Evolutionary conservation across 1,140 invertebrate genomes (phyloP).

Genomic region (Euura lappo): DNA sequence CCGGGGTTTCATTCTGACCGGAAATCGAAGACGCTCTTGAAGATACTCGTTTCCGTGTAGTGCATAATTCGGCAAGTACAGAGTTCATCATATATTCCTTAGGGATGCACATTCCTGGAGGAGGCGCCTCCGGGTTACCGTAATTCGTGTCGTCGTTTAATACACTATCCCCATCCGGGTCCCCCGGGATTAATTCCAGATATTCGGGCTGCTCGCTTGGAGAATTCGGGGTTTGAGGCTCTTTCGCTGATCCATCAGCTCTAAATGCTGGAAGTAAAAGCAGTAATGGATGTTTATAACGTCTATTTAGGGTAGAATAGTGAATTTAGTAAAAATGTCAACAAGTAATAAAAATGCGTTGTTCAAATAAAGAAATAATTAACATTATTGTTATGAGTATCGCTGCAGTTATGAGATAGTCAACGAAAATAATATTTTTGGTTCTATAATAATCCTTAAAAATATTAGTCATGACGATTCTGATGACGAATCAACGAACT

Average conservation of each 20-base stretch:
- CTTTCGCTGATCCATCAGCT: constrained; percentile 38
- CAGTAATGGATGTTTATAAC: not conserved
- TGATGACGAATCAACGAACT: too few relatives aligned
- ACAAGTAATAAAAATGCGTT: too few relatives aligned
- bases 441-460: too few relatives aligned
- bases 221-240: constrained; percentile 45
- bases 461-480: too few relatives aligned
- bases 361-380: too few relatives aligned
- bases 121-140: constrained; percentile 41
- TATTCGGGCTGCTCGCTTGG: constrained; percentile 35
- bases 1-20: not conserved
- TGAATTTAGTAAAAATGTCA: too few relatives aligned
- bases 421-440: too few relatives aligned
- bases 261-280: constrained; percentile 43
- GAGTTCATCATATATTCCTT: constrained; percentile 39
- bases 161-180: constrained; percentile 16
- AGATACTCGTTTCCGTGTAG: too few relatives aligned
- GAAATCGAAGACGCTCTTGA: constrained; percentile 2
- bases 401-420: too few relatives aligned
- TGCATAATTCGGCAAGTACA: too few relatives aligned
- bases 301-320: not conserved
- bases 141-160: constrained; percentile 15
- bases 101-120: constrained; percentile 51
- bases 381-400: too few relatives aligned
- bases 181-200: constrained; percentile 1